Evolutionary conservation across 2,888 invertebrate genomes (phyloP).

Genomic region (Boloria selene): DNA sequence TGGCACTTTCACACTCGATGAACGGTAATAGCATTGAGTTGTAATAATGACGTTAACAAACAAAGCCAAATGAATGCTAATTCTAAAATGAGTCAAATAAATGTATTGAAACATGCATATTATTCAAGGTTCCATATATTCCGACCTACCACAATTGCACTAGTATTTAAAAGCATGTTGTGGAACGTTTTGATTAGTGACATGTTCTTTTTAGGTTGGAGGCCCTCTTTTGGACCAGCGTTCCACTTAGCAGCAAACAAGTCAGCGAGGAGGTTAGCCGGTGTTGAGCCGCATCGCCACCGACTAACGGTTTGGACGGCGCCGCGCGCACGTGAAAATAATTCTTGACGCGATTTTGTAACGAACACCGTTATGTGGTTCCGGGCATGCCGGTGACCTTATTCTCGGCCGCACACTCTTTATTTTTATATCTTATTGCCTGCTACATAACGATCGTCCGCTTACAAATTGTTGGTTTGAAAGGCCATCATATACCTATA

Average conservation of each 20-base stretch:
- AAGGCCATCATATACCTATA: conserved; percentile 1
- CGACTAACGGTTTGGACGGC: conserved; percentile 68
- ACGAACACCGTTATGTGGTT: conserved; percentile 79
- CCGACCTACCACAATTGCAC: conserved; percentile 32
- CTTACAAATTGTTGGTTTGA: conserved; percentile 20
- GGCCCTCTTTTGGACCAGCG: conserved; percentile 49
- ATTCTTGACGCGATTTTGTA: conserved; percentile 82
- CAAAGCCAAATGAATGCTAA: conserved; percentile 45
- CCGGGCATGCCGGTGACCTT: conserved; percentile 79
- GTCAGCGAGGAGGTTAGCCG: conserved; percentile 57
- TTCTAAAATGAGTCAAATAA: no score
- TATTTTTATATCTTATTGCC: conserved; percentile 74
- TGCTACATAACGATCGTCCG: conserved; percentile 29
- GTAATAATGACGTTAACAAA: conserved; percentile 49
- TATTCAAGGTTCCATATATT: background rate
- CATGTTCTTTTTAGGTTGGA: conserved; percentile 35
- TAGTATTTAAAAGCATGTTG: conserved; percentile 31
- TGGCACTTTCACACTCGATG: conserved; percentile 71
- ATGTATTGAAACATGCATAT: no score
- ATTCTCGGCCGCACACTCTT: conserved; percentile 71
- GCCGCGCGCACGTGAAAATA: conserved; percentile 78
- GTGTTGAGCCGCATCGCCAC: conserved; percentile 55
- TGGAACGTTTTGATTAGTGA: conserved; percentile 22
- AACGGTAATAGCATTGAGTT: conserved; percentile 42
- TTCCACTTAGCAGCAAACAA: conserved; percentile 60